Base-by-base conservation (phyloP, 2,113 vertebrate genomes). In the Columba janthina region DNA sequence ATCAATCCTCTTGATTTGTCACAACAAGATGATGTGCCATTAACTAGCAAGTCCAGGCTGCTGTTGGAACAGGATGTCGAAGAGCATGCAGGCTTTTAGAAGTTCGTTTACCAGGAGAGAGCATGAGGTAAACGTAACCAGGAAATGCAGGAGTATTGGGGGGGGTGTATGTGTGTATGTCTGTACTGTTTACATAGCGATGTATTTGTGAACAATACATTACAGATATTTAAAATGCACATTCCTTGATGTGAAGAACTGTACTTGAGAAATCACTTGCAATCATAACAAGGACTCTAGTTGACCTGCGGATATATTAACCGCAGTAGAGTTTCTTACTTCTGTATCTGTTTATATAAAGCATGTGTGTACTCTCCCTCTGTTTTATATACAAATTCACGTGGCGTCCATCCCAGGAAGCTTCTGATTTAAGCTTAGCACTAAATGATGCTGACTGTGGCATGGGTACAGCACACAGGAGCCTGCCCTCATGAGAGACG, bases 81-180 rank as follows among this genome's bases (percentile, higher is more conserved):
- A 50, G 69, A 61, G 24, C 0, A 1, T 4, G 10, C 19, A 3
- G 21, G 44, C 32, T 70, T 80, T 51, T 34, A 62, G 66, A 21
- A 48, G 18, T 3, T 0, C 14, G 12, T 5, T 51, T 86, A 10
- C n/a, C 46, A 34, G 42, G 31, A 74, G 25, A 28, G 25, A 66
- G 40, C n/a, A 11, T 0, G 9, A 84, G 44, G n/a, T 42, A 12
- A 34, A 58, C 7, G 46, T 19, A 20, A 53, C 28, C 15, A 4
- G 0, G 1, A 8, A 17, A n/a, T 0, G 2, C 31, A 50, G 64
- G 26, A 42, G 28, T 4, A 11, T 0, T 0, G 6, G 22, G 58
- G 0, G 46, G 18, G 3, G 1, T 15, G 19, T 22, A 3, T 5
- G 14, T 56, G 38, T 15, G 18, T 46, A 46, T 46, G 18, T 46